phyloP scores from a whole-genome alignment of 2,888 invertebrate species.

The Hofmannophila pseudospretella region DNA sequence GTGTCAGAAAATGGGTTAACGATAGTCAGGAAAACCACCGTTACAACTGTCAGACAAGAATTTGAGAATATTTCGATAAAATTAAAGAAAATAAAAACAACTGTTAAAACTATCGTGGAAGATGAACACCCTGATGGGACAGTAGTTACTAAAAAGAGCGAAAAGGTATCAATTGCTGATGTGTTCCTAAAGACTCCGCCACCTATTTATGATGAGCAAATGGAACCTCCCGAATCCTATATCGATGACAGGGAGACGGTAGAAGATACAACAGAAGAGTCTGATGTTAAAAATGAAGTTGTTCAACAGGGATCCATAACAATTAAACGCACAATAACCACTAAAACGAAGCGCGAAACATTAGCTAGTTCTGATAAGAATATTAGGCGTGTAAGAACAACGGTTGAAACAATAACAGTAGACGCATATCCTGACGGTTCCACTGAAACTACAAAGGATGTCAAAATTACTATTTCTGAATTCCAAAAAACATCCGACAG shows the following conservation, averaged over 20 bases:
- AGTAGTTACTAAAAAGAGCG: constrained; percentile 57
- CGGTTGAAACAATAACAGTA: constrained; percentile 69
- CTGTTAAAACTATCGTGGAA: constrained; percentile 46
- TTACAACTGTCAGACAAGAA: constrained; percentile 52
- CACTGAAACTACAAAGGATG: constrained; percentile 74
- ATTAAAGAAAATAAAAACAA: constrained; percentile 57
- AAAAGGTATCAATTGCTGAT: constrained; percentile 62
- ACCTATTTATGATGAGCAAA: constrained; percentile 21
- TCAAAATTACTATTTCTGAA: constrained; percentile 72
- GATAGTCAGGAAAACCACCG: constrained; percentile 53
- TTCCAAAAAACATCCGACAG: constrained; percentile 66
- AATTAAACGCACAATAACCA: constrained; percentile 63
- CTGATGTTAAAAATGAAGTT: constrained; percentile 56
- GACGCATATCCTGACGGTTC: constrained; percentile 75
- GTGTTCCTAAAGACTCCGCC: constrained; percentile 36
- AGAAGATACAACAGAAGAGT: constrained; percentile 59
- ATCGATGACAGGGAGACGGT: constrained; percentile 53
- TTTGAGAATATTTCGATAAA: constrained; percentile 40
- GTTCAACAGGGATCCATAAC: constrained; percentile 45
- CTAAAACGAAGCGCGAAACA: constrained; percentile 66
- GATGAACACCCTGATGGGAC: constrained; percentile 65
- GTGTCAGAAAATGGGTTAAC: constrained; percentile 43
- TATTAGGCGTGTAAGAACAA: constrained; percentile 78
- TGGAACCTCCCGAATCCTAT: constrained; percentile 35
- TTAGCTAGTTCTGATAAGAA: constrained; percentile 67